These are phyloP conservation scores for Riparia riparia DNA, from an alignment of 2,113 vertebrate genomes.

Conservation along the genomic window DNA sequence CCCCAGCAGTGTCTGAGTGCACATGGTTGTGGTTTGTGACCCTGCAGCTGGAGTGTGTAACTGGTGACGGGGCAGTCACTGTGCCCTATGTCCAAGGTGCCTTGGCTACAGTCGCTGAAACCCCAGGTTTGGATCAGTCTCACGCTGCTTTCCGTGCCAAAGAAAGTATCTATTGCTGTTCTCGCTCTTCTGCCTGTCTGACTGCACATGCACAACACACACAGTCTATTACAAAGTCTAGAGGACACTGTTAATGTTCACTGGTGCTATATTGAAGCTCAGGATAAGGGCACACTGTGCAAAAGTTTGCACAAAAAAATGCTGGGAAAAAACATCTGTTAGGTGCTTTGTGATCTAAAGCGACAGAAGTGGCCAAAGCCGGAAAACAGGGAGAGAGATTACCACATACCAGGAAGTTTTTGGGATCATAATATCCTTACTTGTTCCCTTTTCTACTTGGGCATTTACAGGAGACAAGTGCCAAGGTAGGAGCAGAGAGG, in stretches of 20 bases:
- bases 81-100: neutral
- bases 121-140: neutral
- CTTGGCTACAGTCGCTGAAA: neutral
- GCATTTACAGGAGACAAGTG: neutral
- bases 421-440: conserved; percentile 9
- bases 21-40: neutral
- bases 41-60: neutral
- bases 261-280: neutral
- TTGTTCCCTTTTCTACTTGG: conserved; percentile 22
- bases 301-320: neutral
- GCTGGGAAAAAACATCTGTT: neutral
- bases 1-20: neutral
- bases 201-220: neutral
- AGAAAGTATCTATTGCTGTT: neutral
- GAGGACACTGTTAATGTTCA: neutral
- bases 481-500: neutral
- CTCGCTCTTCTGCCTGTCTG: neutral
- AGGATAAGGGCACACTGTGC: neutral
- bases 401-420: conserved; percentile 10
- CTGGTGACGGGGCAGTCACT: neutral
- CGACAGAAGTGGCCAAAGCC: neutral
- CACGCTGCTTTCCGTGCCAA: neutral
- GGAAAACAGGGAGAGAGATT: conserved; percentile 16
- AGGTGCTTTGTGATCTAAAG: neutral
- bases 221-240: neutral